A percentile compares a stretch with the other conserved stretches of the same genome.
phyloP scores from a whole-genome alignment of 2,113 vertebrate species.

The Pandion haliaetus region DNA sequence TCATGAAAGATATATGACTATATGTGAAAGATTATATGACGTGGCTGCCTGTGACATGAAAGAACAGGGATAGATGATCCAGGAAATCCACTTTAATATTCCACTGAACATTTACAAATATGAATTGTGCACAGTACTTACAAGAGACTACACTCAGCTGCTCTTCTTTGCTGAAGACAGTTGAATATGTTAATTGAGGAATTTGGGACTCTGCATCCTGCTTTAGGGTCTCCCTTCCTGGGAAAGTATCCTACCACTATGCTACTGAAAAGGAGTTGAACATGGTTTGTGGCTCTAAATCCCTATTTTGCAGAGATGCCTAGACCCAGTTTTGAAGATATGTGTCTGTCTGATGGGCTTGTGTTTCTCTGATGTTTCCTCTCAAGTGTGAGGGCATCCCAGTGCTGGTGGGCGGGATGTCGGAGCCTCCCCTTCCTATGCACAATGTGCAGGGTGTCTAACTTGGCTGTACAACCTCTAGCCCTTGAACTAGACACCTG shows the following conservation, averaged over 20 bases:
- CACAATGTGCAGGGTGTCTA: not conserved
- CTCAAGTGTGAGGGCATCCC: not conserved
- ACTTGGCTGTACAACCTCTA: not conserved
- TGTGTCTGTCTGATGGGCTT: not conserved
- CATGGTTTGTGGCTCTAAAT: not conserved
- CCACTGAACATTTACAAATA: not conserved
- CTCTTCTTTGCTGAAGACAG: not conserved
- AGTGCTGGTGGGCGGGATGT: not conserved
- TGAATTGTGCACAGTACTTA: not conserved
- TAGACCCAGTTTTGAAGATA: not conserved
- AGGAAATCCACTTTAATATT: not conserved
- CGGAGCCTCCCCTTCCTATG: not conserved
- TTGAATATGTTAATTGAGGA: not conserved
- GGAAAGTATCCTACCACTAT: not conserved
- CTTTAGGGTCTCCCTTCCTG: not conserved
- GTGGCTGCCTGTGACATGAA: not conserved
- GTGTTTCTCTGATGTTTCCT: not conserved
- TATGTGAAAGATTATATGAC: not conserved
- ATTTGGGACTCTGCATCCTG: not conserved
- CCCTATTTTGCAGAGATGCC: not conserved
- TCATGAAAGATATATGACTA: not conserved
- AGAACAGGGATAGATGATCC: not conserved
- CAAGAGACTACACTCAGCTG: not conserved
- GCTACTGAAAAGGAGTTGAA: not conserved
- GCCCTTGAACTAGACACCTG: not conserved